These are phyloP conservation scores for Synergus japonicus DNA, from an alignment of 2,888 invertebrate genomes.

Conservation along the genomic window DNA sequence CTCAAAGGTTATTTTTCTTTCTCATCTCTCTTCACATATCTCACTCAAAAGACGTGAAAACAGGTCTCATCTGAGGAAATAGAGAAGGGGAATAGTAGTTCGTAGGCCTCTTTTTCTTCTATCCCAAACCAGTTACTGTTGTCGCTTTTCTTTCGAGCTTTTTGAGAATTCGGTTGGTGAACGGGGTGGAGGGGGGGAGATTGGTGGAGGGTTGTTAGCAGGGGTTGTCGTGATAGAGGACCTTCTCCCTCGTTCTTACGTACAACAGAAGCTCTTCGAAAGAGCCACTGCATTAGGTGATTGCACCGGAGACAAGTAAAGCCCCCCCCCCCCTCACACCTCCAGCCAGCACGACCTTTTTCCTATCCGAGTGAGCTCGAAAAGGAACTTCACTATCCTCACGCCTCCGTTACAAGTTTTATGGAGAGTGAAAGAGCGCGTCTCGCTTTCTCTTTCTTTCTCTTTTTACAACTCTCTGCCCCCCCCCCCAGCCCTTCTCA, in stretches of 20 bases:
- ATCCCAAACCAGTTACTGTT: not conserved
- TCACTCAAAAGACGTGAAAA: too few relatives aligned
- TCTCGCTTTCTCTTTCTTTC: slow-evolving; percentile 39
- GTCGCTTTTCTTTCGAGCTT: not conserved
- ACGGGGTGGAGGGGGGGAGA: not conserved
- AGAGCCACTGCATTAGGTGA: slow-evolving; percentile 70
- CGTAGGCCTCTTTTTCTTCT: not conserved
- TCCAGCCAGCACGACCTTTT: slow-evolving; percentile 46
- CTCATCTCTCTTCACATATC: too few relatives aligned
- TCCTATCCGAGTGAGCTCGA: slow-evolving; percentile 51
- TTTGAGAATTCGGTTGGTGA: not conserved
- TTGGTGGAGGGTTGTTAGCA: not conserved
- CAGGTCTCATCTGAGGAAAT: too few relatives aligned
- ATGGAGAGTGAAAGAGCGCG: slow-evolving; percentile 57
- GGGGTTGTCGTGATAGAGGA: slow-evolving; percentile 40
- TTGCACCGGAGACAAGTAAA: slow-evolving; percentile 65
- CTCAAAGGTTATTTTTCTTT: too few relatives aligned
- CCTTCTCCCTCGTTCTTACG: not conserved
- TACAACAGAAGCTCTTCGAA: slow-evolving; percentile 45
- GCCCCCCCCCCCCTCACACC: slow-evolving; percentile 43
- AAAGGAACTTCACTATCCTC: slow-evolving; percentile 53
- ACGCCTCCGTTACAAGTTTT: slow-evolving; percentile 62
- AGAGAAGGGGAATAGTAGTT: not conserved
- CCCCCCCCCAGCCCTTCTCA: not conserved
- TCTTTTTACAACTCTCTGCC: slow-evolving; percentile 12